Evolutionary conservation across 2,797 vertebrate species (phyloP).

Genomic region (Rhabdomys pumilio): DNA sequence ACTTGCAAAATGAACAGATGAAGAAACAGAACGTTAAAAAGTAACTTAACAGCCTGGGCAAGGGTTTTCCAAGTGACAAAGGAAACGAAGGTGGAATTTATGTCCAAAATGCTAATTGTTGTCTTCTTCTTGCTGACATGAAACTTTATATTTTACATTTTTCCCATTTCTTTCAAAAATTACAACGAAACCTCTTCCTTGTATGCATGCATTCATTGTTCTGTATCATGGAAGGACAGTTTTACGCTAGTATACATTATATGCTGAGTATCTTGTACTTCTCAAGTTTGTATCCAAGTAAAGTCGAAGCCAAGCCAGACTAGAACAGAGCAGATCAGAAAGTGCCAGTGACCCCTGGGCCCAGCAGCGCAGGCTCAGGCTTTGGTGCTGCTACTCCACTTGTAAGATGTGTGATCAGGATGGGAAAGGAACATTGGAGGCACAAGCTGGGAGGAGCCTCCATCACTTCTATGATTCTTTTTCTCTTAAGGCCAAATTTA

Average conservation of each 20-base stretch:
- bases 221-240: neutral
- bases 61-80: conserved; percentile 23
- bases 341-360: neutral
- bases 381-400: neutral
- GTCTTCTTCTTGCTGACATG: neutral
- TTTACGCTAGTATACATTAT: neutral
- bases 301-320: neutral
- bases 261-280: neutral
- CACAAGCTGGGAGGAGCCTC: neutral
- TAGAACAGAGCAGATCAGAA: neutral
- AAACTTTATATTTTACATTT: conserved; percentile 16
- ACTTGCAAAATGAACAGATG: conserved; percentile 38
- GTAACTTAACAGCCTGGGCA: neutral
- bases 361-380: neutral
- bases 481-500: neutral
- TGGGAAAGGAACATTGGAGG: neutral
- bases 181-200: neutral
- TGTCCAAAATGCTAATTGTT: conserved; percentile 43
- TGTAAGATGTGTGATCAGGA: neutral
- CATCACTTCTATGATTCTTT: neutral
- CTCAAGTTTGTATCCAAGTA: conserved; percentile 33
- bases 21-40: conserved; percentile 27
- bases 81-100: conserved; percentile 30
- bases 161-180: neutral
- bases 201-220: neutral